Conservation (phyloP, 2,888 invertebrate species). For the Andrena hattorfiana region DNA sequence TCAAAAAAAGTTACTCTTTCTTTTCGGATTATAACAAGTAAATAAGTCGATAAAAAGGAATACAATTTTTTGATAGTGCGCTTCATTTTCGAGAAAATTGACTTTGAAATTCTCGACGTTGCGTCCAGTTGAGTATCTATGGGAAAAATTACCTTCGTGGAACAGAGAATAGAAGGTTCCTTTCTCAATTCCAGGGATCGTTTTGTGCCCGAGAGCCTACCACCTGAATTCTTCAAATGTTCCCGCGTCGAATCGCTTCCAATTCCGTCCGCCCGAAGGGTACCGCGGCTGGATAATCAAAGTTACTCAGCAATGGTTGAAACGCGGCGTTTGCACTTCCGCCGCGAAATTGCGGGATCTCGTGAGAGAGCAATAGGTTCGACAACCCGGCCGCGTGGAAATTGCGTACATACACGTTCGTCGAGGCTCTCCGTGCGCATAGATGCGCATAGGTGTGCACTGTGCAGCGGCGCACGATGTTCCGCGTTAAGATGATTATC, state of each 20-base stretch:
- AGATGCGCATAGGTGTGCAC: background rate
- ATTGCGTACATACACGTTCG: conserved; percentile 14
- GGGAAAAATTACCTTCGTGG: background rate
- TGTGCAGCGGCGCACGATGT: conserved; percentile 12
- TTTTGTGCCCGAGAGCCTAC: too few relatives aligned
- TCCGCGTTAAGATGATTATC: conserved; percentile 64
- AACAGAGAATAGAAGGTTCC: background rate
- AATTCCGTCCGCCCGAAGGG: background rate
- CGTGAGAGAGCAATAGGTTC: conserved; percentile 29
- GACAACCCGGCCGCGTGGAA: conserved; percentile 34
- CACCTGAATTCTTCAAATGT: conserved; percentile 1
- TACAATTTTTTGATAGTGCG: too few relatives aligned
- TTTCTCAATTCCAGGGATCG: background rate
- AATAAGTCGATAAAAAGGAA: too few relatives aligned
- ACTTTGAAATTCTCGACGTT: too few relatives aligned
- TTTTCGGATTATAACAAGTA: too few relatives aligned
- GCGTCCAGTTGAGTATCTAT: too few relatives aligned
- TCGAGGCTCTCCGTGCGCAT: background rate
- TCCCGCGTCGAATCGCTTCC: conserved; percentile 9
- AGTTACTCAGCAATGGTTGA: conserved; percentile 28
- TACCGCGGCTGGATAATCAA: conserved; percentile 22
- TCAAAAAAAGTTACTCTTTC: too few relatives aligned
- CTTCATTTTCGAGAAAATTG: too few relatives aligned
- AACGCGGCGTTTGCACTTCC: conserved; percentile 52
- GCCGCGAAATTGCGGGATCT: conserved; percentile 53